Evolutionary conservation across 2,113 vertebrate genomes (phyloP), one percentile per base, ranked within the genome.

Genomic region (mouse (Mus musculus)): DNA sequence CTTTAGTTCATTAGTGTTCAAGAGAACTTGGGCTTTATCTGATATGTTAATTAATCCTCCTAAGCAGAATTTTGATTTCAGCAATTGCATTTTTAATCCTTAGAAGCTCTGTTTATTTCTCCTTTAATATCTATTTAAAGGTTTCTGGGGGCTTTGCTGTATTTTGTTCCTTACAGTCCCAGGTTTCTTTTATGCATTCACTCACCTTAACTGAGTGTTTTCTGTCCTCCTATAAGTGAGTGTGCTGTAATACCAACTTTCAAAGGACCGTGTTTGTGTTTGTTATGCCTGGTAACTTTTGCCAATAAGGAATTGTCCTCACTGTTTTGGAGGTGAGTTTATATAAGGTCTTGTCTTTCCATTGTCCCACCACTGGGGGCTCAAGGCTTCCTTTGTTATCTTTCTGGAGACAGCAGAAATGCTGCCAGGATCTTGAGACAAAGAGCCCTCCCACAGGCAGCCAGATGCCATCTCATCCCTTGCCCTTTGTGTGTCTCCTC

Each of bases 101-200:
- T 75, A 61, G 10, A 80, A 87, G 39, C 49, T 0, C 8, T 89
- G 0, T 54, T 94, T 89, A n/a, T 7, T 75, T 93, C 42, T 80
- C 39, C 95, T 93, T 95, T 54, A 72, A 89, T 65, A 46, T 77
- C 56, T 94, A 17, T 67, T 89, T 72, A 52, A 67, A 5, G 26
- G 1, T 88, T 63, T 65, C 67, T 73, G 22, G 20, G 49, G 22
- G 22, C 61, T 75, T 92, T 77, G 26, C 16, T 39, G 2, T 49
- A 71, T 90, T 95, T 94, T 95, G 3, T 91, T 93, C 5, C 63
- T 90, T 67, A 76, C 33, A 39, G 76, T 88, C 78, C 65, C 3
- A 28, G 42, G 20, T 95, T 89, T 67, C 28, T 90, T 81, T 90
- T 90, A 54, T 84, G 24, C 65, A 76, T 82, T 90, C 86, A 11